Evolutionary conservation across 2,113 vertebrate genomes (phyloP), one percentile per base, ranked within the genome.

Genomic region (Phyllopteryx taeniolatus): DNA sequence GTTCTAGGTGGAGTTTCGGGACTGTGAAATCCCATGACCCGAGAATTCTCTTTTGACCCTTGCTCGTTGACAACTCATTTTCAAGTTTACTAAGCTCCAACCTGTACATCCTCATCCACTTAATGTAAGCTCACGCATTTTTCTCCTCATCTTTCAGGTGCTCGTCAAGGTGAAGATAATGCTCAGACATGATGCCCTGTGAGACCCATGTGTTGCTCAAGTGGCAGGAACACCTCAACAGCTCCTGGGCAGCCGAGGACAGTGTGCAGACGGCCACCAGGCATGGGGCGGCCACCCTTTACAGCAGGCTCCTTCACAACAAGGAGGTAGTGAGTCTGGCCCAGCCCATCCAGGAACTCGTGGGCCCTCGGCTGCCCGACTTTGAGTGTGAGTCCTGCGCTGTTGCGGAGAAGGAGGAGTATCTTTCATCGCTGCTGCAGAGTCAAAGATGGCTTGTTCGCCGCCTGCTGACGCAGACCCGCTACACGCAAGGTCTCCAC

Each of bases 191-290:
- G 93, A 90, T 94, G 89, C 90, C 92, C 82, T 92, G 90, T 83
- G 92, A 93, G 91, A 93, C 91, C 72, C 90, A 93, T 83, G 91
- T 94, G 76, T 93, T 94, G 91, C 85, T 93, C 70, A 93, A 94
- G 84, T 94, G 93, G 93, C 93, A 93, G 83, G 93, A 94, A 88
- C 93, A 94, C 84, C 90, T 93, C 83, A 94, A 94, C 81, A 88
- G 92, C 83, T 92, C 90, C 85, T 94, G 93, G 93, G 93, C 92
- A 3, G 79, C 89, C 4, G 93, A 94, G 76, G 92, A 94, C 84
- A 89, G 90, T 8, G 66, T 88, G 5, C 85, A 90, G 78, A 86
- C 83, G 1, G 88, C 91, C 75, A 87, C 78, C 39, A 88, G 93
- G 33, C 73, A 80, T n/a, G 91, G 89, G 19, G 92, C 92, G 1